Evolutionary conservation across 2,888 invertebrate species (phyloP), one percentile per base, ranked within the genome.

Genomic region (Bugulina stolonifera): DNA sequence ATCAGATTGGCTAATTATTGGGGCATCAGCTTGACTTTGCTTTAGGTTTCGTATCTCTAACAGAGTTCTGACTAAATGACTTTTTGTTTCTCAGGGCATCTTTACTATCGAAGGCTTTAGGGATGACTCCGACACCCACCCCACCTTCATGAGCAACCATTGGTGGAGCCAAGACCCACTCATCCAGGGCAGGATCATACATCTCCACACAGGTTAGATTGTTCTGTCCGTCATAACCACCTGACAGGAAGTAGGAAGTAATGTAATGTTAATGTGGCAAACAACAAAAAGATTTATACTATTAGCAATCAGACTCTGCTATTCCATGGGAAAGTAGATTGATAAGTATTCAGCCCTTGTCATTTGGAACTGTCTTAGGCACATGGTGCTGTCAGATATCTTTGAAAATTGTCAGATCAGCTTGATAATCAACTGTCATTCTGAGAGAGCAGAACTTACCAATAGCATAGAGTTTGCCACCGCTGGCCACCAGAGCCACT

Each of bases 111-210:
- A 64, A 32, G 32, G 64, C 29, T 64, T 64, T 73, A 3, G 90
- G 90, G 77, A 93, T 89, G 2, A 93, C 92, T 0, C 92, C 93
- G 32, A 92, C 90, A n/a, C 93, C 93, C 0, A 93, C 93, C 0
- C 93, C 93, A 0, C 93, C 93, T 81, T 93, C 93, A 81, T 93
- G 93, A 0, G 91, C 91, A 77, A 90, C 89, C 92, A 93, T 93
- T 0, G 90, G 87, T 1, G 90, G 88, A 23, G 89, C 90, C 81
- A 90, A 90, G 1, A 87, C 76, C 87, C 76, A 77, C 54, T 32
- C 54, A 57, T 77, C 72, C 35, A 34, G 57, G 32, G 80, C 79
- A 0, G 92, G 91, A 83, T 92, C 90, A 80, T 92, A 93, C 14
- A 91, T 89, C 84, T 93, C 93, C n/a, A 93, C 91, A 0, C 91